phyloP scores from a whole-genome alignment of 2,113 vertebrate species.

The Protomyctophum bolini region DNA sequence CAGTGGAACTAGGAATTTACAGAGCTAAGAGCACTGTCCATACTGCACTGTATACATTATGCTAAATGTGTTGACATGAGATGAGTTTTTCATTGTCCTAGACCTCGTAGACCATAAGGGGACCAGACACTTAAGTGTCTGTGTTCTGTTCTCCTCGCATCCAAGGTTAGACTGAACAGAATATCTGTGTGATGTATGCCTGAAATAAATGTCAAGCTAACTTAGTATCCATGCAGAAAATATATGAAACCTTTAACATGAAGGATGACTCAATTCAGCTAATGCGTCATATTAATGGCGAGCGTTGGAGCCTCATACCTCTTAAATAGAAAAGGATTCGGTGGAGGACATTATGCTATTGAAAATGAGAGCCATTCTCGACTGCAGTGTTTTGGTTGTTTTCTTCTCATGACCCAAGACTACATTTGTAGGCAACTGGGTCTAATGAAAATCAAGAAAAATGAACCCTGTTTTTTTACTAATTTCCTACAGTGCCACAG shows the following conservation, averaged over 20 bases:
- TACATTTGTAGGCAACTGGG: neutral
- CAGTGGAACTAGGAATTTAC: too few relatives aligned
- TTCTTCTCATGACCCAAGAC: neutral
- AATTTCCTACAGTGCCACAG: neutral
- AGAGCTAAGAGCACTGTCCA: too few relatives aligned
- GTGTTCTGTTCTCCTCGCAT: slow-evolving; percentile 21
- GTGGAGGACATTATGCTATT: neutral
- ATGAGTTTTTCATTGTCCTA: too few relatives aligned
- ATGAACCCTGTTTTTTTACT: too few relatives aligned
- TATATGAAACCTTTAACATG: slow-evolving; percentile 55
- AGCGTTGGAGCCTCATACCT: neutral
- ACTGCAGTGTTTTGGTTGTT: neutral
- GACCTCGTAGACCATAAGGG: too few relatives aligned
- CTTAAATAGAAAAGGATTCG: slow-evolving; percentile 18
- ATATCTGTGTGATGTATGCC: slow-evolving; percentile 51
- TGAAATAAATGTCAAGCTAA: slow-evolving; percentile 54
- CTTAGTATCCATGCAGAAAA: slow-evolving; percentile 49
- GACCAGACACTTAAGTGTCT: neutral
- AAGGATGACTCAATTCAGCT: slow-evolving; percentile 49
- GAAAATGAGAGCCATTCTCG: neutral
- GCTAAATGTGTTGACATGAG: too few relatives aligned
- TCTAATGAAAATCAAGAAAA: too few relatives aligned
- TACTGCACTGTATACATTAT: too few relatives aligned
- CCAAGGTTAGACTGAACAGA: slow-evolving; percentile 58
- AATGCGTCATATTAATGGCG: slow-evolving; percentile 41